Evolutionary conservation across 2,797 vertebrate species (phyloP).

Genomic region (Danio tinwini): DNA sequence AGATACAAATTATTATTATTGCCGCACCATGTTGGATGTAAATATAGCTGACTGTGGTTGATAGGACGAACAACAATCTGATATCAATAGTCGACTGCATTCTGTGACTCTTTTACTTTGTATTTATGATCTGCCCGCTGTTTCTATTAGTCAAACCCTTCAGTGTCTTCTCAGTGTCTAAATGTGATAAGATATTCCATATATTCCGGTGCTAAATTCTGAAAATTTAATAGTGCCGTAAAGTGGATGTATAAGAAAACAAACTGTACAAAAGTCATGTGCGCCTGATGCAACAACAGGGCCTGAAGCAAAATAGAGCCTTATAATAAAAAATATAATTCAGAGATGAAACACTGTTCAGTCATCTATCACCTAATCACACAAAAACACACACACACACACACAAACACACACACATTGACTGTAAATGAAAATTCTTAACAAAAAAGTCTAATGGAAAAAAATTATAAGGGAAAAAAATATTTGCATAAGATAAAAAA

Average conservation of each 20-base stretch:
- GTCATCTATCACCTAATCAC: constrained; percentile 17
- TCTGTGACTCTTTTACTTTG: background rate
- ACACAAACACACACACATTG: no score
- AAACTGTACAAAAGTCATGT: constrained; percentile 12
- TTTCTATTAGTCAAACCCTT: background rate
- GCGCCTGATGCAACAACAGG: background rate
- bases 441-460: background rate
- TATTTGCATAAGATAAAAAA: background rate
- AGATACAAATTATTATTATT: background rate
- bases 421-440: background rate
- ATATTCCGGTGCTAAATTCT: background rate
- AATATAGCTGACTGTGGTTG: background rate
- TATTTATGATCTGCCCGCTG: background rate
- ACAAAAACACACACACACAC: no score
- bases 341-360: constrained; percentile 32
- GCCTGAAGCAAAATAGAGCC: constrained; percentile 47
- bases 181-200: background rate
- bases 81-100: constrained; percentile 4
- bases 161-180: background rate
- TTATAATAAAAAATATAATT: constrained; percentile 61
- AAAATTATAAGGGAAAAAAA: background rate
- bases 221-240: background rate
- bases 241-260: constrained; percentile 13
- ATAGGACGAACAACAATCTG: background rate
- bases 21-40: background rate